Conservation (phyloP, 2,797 vertebrate species). For the Scleropages formosus region DNA sequence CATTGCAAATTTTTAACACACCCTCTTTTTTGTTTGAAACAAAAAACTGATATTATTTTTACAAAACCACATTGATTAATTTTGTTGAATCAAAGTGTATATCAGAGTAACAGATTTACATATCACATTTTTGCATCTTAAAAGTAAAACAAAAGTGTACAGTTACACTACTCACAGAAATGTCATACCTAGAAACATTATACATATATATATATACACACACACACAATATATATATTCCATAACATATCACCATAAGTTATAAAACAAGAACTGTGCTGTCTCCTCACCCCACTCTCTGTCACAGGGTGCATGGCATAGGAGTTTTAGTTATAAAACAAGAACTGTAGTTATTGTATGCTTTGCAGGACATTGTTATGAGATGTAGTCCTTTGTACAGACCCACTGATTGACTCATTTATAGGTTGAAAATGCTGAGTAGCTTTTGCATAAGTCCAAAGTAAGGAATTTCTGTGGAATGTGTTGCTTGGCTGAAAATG, state of each 20-base stretch:
- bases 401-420: neutral
- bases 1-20: slow-evolving; percentile 70
- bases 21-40: slow-evolving; percentile 66
- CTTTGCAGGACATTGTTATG: neutral
- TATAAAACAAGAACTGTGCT: too few relatives aligned
- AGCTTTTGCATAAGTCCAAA: neutral
- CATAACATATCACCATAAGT: neutral
- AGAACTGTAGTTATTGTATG: neutral
- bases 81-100: slow-evolving; percentile 59
- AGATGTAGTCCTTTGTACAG: neutral
- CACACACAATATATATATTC: too few relatives aligned
- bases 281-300: too few relatives aligned
- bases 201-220: neutral
- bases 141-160: neutral
- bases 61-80: slow-evolving; percentile 65
- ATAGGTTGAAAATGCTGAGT: neutral
- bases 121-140: neutral
- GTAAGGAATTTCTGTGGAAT: too few relatives aligned
- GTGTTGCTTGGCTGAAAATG: neutral
- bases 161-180: neutral
- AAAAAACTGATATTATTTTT: slow-evolving; percentile 58
- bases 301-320: too few relatives aligned
- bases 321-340: too few relatives aligned
- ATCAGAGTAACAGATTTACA: slow-evolving; percentile 25
- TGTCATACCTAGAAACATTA: neutral